Conservation (phyloP, 2,888 invertebrate species). For the Pimpla rufipes region DNA sequence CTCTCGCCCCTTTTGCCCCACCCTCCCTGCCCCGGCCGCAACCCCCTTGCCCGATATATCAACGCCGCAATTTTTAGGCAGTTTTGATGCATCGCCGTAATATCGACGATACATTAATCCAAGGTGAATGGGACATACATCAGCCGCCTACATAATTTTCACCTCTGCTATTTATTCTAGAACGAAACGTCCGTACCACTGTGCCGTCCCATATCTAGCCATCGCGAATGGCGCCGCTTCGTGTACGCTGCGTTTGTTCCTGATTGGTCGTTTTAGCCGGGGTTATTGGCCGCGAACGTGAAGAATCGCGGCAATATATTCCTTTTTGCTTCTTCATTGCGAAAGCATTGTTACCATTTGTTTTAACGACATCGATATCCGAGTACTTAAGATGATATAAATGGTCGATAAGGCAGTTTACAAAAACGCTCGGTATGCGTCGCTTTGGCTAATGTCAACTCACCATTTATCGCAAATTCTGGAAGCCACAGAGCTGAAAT, state of each 20-base stretch:
- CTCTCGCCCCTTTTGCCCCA: constrained; percentile 53
- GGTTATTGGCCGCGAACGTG: constrained; percentile 32
- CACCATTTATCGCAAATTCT: too few relatives aligned
- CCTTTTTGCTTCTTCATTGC: constrained; percentile 4
- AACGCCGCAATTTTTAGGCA: constrained; percentile 79
- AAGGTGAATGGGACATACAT: constrained; percentile 80
- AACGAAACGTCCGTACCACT: constrained; percentile 40
- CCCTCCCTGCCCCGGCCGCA: constrained; percentile 49
- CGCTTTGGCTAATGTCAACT: too few relatives aligned
- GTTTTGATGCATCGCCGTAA: constrained; percentile 81
- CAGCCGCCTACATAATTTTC: constrained; percentile 79
- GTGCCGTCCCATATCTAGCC: constrained; percentile 7
- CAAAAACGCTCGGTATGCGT: neutral
- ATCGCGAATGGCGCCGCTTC: neutral
- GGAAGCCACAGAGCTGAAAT: too few relatives aligned
- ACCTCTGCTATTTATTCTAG: constrained; percentile 71
- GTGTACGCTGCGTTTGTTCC: neutral
- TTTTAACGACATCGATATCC: neutral
- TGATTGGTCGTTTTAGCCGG: constrained; percentile 57
- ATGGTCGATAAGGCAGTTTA: neutral
- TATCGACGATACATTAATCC: constrained; percentile 83
- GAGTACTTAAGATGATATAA: neutral
- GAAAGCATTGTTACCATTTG: neutral
- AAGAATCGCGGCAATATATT: constrained; percentile 50
- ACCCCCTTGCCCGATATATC: constrained; percentile 75